Conservation (phyloP, 2,797 vertebrate genomes). For the Chrysocyon brachyurus region DNA sequence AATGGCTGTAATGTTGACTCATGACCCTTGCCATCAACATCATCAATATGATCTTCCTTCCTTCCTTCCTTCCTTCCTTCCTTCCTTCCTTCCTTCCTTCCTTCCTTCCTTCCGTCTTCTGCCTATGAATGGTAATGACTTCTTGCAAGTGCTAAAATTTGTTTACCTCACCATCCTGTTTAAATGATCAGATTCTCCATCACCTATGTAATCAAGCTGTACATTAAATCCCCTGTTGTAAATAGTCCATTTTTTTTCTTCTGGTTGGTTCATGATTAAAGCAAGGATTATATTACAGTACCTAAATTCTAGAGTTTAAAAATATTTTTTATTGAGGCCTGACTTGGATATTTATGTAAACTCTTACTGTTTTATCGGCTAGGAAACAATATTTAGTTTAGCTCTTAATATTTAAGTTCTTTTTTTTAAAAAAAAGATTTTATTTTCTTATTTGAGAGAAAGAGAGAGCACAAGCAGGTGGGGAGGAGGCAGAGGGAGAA, state of each 20-base stretch:
- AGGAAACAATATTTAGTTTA: background rate
- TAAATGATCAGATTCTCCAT: background rate
- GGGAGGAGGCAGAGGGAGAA: no score
- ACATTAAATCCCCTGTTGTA: background rate
- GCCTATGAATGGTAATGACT: background rate
- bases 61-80: background rate
- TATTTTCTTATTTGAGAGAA: no score
- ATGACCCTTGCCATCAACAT: background rate
- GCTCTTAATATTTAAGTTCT: background rate
- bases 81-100: background rate
- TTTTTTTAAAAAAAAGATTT: no score
- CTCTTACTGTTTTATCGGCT: background rate
- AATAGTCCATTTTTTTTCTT: constrained; percentile 26
- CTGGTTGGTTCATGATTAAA: background rate
- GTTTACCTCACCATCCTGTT: background rate
- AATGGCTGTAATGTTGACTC: background rate
- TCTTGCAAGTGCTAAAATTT: background rate
- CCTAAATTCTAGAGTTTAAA: constrained; percentile 20
- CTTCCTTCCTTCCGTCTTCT: background rate
- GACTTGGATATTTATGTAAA: background rate
- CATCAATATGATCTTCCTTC: no score
- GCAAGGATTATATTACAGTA: background rate
- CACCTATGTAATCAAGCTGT: background rate
- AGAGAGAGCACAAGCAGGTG: no score
- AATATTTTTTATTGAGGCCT: background rate